Evolutionary conservation across 2,888 invertebrate genomes (phyloP), one percentile per base, ranked within the genome.

Genomic region (Agrilus mali): DNA sequence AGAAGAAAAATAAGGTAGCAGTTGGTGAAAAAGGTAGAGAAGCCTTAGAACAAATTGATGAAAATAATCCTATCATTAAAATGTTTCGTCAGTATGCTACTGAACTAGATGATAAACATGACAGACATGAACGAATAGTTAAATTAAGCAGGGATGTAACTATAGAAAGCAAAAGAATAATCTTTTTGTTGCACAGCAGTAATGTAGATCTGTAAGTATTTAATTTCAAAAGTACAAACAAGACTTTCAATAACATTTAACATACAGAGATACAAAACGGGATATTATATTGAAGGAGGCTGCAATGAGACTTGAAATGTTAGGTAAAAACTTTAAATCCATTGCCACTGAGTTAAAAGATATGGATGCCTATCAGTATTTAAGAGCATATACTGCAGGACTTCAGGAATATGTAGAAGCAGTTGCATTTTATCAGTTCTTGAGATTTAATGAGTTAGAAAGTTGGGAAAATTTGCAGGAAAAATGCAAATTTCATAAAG

Each of bases 321-420:
- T 92, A 1, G 68, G 74, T 3, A 74, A 71, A 1, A 70, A 74
- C 44, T 81, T 86, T 53, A 70, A 70, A 52, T 66, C 66, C n/a
- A 78, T 93, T 47, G 88, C 88, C 0, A 53, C 70, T 8, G 90
- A 93, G 62, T 61, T 93, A 16, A 71, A 77, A 27, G 72, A 75
- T 40, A 75, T 78, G 50, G 88, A 90, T 58, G 73, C 76, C 0
- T 82, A 79, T 57, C 77, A 78, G 49, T 86, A 75, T 57, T 60
- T 78, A 2, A 66, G 75, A 45, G 82, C 84, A 2, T 85, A 77
- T 59, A 77, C 80, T 12, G 66, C 67, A 8, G 81, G 82, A 34
- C 54, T 77, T 32, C 86, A 93, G 60, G 93, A 94, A 65, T 92
- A 82, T 55, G 75, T 90, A 42, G 93, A 94, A 67, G 93, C 93